Evolutionary conservation across 2,888 invertebrate species (phyloP), one percentile per base, ranked within the genome.

Genomic region (Mesodorylaimus sp.): DNA sequence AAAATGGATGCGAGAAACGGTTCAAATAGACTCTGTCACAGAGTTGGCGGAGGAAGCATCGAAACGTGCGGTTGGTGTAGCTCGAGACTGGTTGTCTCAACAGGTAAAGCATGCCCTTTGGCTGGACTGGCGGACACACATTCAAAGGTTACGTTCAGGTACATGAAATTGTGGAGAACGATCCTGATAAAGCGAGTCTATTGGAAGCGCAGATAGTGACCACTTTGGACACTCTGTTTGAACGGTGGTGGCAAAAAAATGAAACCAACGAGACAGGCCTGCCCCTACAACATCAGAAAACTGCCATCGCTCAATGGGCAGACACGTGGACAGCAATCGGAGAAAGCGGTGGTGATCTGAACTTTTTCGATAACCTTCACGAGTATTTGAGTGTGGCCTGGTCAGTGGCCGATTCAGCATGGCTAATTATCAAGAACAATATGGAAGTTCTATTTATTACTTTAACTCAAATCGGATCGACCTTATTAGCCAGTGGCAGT

Each of bases 401-500:
- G 44, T n/a, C 26, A 3, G 44, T 43, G 5, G 25, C 41, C 5
- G 41, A 42, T 19, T 29, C 44, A 19, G 25, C 41, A 3, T 47
- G 42, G 29, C 28, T n/a, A 3, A 3, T 45, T 3, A 5, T 50
- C 5, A 27, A 41, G 32, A 26, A 36, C 25, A 50, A 50, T 32
- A 7, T 45, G 36, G 45, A 50, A 42, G 24, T 50, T 21, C 10
- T 50, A 23, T 7, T 47, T 3, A 37, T 48, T n/a, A 27, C 32
- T 19, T 3, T 50, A 3, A 41, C 45, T 24, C 26, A 41, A 48
- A 27, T 50, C 7, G 3, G 47, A 37, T 25, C 27, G 3, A 45
- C 50, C 10, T 24, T 50, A 32, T n/a, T 50, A 3, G 50, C 44
- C n/a, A 50, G 50, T 24, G 50, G 50, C 7, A 25, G 32, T 3